Evolutionary conservation across 2,888 invertebrate genomes (phyloP).

Genomic region (Macropis europaea): DNA sequence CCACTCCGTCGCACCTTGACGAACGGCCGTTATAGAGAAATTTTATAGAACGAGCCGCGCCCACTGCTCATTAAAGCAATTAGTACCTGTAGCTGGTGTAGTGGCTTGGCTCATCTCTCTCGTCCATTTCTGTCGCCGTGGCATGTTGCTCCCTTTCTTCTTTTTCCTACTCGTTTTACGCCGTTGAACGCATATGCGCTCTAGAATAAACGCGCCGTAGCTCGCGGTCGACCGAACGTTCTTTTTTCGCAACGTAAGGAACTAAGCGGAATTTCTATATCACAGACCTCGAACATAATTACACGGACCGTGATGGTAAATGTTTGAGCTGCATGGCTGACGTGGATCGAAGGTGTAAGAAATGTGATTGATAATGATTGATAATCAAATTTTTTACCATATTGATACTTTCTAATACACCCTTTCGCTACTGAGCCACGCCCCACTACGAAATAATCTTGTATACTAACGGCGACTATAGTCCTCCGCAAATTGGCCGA

Average conservation of each 20-base stretch:
- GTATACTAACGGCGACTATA: no score
- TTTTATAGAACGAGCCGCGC: slow-evolving; percentile 51
- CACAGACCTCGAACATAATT: neutral
- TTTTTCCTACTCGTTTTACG: neutral
- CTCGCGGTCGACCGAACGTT: neutral
- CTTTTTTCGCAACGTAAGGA: neutral
- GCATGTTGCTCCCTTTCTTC: neutral
- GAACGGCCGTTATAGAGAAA: slow-evolving; percentile 45
- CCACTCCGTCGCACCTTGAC: slow-evolving; percentile 1
- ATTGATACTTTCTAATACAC: no score
- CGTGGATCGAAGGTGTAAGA: no score
- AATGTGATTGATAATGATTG: no score
- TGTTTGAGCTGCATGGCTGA: no score
- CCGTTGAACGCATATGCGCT: neutral
- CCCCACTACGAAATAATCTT: no score
- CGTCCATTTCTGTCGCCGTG: slow-evolving; percentile 15
- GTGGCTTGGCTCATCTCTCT: slow-evolving; percentile 33
- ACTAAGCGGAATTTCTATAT: slow-evolving; percentile 25
- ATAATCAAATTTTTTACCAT: no score
- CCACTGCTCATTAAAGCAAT: slow-evolving; percentile 65
- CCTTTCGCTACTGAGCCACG: no score
- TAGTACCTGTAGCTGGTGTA: slow-evolving; percentile 50
- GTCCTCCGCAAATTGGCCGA: no score
- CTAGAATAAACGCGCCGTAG: neutral
- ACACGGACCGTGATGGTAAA: no score